Conservation (phyloP, 2,113 vertebrate species). For the Sialia sialis region DNA sequence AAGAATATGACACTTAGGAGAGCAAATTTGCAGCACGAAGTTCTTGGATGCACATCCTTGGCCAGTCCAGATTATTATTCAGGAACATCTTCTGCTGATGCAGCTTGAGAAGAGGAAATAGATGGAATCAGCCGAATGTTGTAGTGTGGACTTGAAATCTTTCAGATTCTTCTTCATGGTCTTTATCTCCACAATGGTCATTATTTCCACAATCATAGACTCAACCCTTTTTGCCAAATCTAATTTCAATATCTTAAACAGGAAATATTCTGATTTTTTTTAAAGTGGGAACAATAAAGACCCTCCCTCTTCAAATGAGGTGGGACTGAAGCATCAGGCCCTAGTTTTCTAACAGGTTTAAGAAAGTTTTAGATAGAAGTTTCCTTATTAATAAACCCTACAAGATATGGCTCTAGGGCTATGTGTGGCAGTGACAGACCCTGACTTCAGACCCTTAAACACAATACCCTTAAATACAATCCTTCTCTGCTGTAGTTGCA, state of each 20-base stretch:
- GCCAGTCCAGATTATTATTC: not conserved
- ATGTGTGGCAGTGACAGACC: not conserved
- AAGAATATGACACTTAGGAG: not conserved
- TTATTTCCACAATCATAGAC: not conserved
- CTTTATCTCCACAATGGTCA: not conserved
- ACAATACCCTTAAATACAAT: not conserved
- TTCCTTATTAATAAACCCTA: not conserved
- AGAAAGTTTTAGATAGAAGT: not conserved
- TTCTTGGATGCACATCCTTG: not conserved
- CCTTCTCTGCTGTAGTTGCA: not conserved
- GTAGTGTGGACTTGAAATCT: not conserved
- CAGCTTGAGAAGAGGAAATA: not conserved
- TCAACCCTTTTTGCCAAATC: not conserved
- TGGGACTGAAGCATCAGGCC: not conserved
- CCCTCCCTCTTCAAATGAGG: fast-evolving
- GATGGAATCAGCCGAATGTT: not conserved
- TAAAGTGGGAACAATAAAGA: not conserved
- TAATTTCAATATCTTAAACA: not conserved
- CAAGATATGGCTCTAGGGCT: not conserved
- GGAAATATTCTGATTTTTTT: not conserved
- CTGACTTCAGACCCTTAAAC: not conserved
- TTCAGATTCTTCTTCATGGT: not conserved
- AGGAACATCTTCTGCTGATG: not conserved
- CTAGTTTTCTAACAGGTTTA: not conserved
- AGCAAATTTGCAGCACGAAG: not conserved